Base-by-base conservation (phyloP, 2,113 vertebrate genomes). In the Oncorhynchus gorbuscha region DNA sequence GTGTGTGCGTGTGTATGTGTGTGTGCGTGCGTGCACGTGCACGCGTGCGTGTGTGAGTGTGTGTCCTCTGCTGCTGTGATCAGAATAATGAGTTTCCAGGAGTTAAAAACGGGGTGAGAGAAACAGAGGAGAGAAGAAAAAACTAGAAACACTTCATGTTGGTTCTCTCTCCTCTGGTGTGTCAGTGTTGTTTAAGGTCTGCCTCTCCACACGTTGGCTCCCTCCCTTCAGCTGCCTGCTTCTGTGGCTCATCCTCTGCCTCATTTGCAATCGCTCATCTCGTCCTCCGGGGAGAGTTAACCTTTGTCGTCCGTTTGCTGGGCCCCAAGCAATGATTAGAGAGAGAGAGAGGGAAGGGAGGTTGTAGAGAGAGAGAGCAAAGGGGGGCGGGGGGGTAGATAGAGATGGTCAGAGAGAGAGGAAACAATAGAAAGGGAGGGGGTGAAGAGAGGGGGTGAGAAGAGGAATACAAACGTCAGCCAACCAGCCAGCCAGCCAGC, bases 261-360 rank as follows among this genome's bases (percentile, higher is more conserved):
- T 91, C 81, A 84, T 92, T 90, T 90, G 88, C 88, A 87, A 83
- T 86, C 71, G 83, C 83, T 87, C 76, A 76, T 75, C 62, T 84
- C 84, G 82, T 85, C 84, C 5, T 68, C 20, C 3, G 5, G 79
- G 89, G 85, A 90, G 83, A 51, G 81, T 90, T 93, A 90, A 92
- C 91, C 89, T 89, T 87, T 84, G 86, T 85, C 72, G 67, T 85
- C 82, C 69, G 39, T 83, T 89, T 65, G 64, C 82, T 13, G 45
- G 67, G 82, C 86, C 88, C 70, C 84, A 70, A 85, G 91, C 84
- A 80, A 82, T 86, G 90, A 92, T 91, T 89, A 89, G 79, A 81
- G 85, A 61, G 48, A 72, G 71, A 69, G 70, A 7, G 26, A 71
- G 14, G 26, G 45, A 72, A 22, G 16, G 70, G n/a, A 32, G 26